Base-by-base conservation (phyloP, 2,797 vertebrate species). In the Channa striata region DNA sequence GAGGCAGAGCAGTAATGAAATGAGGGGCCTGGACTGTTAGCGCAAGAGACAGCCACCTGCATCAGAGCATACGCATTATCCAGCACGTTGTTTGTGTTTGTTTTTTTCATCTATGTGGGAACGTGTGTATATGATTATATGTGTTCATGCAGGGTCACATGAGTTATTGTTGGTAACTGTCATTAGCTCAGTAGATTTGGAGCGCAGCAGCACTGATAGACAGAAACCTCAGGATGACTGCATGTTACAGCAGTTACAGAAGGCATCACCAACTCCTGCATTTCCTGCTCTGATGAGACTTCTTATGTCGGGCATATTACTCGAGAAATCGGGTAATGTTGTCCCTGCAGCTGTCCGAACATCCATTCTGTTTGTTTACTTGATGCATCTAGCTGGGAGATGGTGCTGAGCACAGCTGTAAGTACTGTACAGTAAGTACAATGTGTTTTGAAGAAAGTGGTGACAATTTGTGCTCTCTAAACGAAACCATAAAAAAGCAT, bases 281-380 rank as follows among this genome's bases (percentile, higher is more conserved):
- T 78, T 84, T 89, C 63, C 60, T 17, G 23, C 60, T 78, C 68
- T 74, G 53, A 76, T 89, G 84, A 91, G 88, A 86, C 70, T 78
- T 86, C 77, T 89, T 85, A 88, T 90, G 78, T 84, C 44, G 57
- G 57, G 63, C 82, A 87, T n/a, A n/a, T n/a, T n/a, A n/a, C n/a
- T n/a, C n/a, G 74, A 81, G 69, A 77, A 84, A 77, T 69, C 53
- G 51, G 58, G 48, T 80, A 83, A 84, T 84, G 59, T 48, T 63
- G 61, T 80, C 44, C 17, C 52, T 52, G 53, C 77, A 80, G 82
- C 76, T 86, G 86, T 82, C 85, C 80, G 81, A 89, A 87, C 83
- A 78, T 47, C 33, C 74, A 69, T 84, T 74, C 51, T 73, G 65
- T 82, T 67, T 47, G 46, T 80, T 82, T 62, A 62, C 8, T 68